These are phyloP conservation scores for Xiphophorus birchmanni DNA, from an alignment of 2,797 vertebrate genomes.

Conservation along the genomic window DNA sequence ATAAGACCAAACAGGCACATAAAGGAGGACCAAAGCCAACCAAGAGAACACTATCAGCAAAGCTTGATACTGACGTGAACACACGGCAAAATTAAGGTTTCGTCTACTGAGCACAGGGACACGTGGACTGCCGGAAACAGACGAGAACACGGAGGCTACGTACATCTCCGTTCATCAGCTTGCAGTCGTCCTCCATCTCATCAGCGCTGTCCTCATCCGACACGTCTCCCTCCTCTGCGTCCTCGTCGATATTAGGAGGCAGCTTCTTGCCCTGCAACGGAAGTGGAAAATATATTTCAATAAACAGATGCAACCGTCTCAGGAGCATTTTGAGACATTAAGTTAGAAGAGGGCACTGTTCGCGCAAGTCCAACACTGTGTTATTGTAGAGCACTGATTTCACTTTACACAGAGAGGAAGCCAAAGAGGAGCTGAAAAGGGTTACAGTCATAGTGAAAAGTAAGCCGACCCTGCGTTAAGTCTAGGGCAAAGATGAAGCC, in stretches of 20 bases:
- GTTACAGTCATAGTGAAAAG: background rate
- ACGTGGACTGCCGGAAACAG: constrained; percentile 2
- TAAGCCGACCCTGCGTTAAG: background rate
- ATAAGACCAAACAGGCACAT: constrained; percentile 52
- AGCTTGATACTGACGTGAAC: background rate
- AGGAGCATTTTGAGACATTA: background rate
- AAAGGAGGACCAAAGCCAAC: constrained; percentile 21
- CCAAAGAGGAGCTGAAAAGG: background rate
- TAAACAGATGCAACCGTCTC: background rate
- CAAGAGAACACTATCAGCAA: constrained; percentile 4
- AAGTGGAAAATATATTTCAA: background rate
- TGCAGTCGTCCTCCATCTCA: constrained; percentile 97
- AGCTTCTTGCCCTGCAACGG: constrained; percentile 93
- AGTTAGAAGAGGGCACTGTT: background rate
- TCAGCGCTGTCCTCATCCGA: constrained; percentile 98
- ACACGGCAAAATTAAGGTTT: background rate
- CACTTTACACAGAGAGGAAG: background rate
- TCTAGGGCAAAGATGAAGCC: background rate
- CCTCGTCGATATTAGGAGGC: constrained; percentile 90
- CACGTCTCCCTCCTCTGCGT: constrained; percentile 95
- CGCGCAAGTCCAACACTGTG: background rate
- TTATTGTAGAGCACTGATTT: background rate
- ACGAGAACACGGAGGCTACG: constrained; percentile 54
- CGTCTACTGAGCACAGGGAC: constrained; percentile 7
- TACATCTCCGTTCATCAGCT: constrained; percentile 96